Evolutionary conservation across 2,888 invertebrate genomes (phyloP), one percentile per base, ranked within the genome.

Genomic region (Agelastica alni): DNA sequence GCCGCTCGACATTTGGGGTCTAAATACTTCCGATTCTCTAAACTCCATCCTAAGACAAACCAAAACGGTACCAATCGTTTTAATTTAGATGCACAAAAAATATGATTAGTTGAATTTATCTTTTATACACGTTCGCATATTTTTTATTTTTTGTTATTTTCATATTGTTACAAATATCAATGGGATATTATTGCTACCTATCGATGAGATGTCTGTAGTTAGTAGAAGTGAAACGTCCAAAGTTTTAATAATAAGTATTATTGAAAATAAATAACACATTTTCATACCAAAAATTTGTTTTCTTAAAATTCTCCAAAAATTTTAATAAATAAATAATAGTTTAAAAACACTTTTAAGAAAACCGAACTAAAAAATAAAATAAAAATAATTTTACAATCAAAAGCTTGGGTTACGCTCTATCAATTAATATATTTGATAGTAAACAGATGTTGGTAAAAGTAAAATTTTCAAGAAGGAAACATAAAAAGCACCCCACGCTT

Each of bases 1-100:
- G 59, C 78, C 81, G 4, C 76, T 87, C 43, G 84, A 87, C 62
- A 73, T 70, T n/a, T 87, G 84, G 75, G 87, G 86, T 7, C 71
- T 84, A 32, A 78, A 81, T 49, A 78, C 83, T 1, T 80, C 78
- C 30, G 77, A 78, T 66, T 75, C 79, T 53, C 70, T 84, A 32
- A 71, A 72, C 31, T 75, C 79, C 51, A 76, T 79, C 39, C 67
- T 82, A 17, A 67, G 66, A 58, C 69, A 72, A 60, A 80, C 81
- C 2, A 77, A 75, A 63, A 81, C 81, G 13, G 59, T 66, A 53
- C 68, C 66, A 16, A 59, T 66, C 34, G 65, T 68, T 5, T 37
- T 10, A 6, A 18, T 37, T 37, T 37, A 37, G 12, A 2, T 2
- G 16, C n/a, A 37, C 14, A 16, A 31, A 20, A 7, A 7, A 14